These are phyloP conservation scores for Smutsia temminckii DNA, from an alignment of 2,797 vertebrate genomes.

Conservation along the genomic window DNA sequence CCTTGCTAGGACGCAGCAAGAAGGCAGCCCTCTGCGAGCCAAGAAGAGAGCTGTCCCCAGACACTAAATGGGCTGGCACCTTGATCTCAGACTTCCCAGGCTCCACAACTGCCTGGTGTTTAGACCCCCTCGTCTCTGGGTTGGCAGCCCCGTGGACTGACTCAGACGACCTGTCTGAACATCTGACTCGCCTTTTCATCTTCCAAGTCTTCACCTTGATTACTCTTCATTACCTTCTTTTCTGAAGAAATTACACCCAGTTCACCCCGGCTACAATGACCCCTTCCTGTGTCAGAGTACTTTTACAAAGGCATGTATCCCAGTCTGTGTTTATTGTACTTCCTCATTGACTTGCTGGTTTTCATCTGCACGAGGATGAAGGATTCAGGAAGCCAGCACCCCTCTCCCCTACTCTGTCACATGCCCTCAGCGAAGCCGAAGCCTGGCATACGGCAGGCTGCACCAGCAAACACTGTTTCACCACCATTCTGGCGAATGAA, in stretches of 20 bases:
- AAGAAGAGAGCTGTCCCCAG: not conserved
- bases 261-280: not conserved
- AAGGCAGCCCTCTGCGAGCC: not conserved
- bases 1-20: not conserved
- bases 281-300: not conserved
- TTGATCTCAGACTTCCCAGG: not conserved
- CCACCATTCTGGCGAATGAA: too few species aligned
- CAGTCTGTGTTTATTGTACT: not conserved
- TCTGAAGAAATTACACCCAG: not conserved
- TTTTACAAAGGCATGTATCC: not conserved
- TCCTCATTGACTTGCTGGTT: not conserved
- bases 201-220: not conserved
- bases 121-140: accelerated
- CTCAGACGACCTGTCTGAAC: not conserved
- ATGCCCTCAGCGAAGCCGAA: not conserved
- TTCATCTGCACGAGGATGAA: not conserved
- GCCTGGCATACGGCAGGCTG: not conserved
- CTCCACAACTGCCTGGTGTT: not conserved
- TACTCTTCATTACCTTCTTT: not conserved
- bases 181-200: not conserved
- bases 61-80: not conserved
- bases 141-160: not conserved
- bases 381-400: not conserved
- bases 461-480: too few species aligned
- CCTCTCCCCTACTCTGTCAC: too few species aligned